Evolutionary conservation across 92 coral and sea anemone species (phyloP), one percentile per base, ranked within the genome.

Genomic region (Micromussa lordhowensis): DNA sequence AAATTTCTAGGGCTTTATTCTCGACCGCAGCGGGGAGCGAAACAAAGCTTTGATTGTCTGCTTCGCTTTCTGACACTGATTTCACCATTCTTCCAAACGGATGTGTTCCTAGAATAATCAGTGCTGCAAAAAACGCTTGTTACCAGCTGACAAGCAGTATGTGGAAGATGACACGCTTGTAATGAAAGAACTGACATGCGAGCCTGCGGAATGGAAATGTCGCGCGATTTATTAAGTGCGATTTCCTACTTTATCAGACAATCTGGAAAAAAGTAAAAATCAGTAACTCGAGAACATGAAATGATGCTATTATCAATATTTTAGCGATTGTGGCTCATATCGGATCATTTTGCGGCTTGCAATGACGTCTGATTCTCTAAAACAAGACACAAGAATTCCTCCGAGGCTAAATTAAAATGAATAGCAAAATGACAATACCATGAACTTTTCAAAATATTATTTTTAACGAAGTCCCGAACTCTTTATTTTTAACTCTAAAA

Each of bases 261-360:
- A 73, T 73, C 78, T 73, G 53, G 53, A 73, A 73, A 70, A 68
- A 36, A 73, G 78, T 73, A 53, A 44, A 73, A 53, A 78, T n/a
- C 61, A 30, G 51, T 44, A 69, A 69, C 22, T 69, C 13, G 49
- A 29, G 77, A 49, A 57, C 26, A 69, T 18, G 53, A 32, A 38
- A 58, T 36, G 16, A 54, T 29, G 80, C 72, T 21, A 28, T 74
- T 58, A 59, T 12, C 59, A 19, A 8, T 16, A 32, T 73, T 73
- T 36, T 19, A 61, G 26, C 13, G 49, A 51, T 70, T 72, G 32
- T 44, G 68, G 68, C 32, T 11, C 31, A 49, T 71, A 70, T 70
- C 86, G 22, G 34, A 36, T 38, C 32, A 8, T 58, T 80, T n/a
- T 80, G 54, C 55, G 54, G 54, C 72, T 35, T 59, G 16, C 63